Base-by-base conservation (phyloP, 35 echinoderm and acorn worm species). In the Heliocidaris erythrogramma region DNA sequence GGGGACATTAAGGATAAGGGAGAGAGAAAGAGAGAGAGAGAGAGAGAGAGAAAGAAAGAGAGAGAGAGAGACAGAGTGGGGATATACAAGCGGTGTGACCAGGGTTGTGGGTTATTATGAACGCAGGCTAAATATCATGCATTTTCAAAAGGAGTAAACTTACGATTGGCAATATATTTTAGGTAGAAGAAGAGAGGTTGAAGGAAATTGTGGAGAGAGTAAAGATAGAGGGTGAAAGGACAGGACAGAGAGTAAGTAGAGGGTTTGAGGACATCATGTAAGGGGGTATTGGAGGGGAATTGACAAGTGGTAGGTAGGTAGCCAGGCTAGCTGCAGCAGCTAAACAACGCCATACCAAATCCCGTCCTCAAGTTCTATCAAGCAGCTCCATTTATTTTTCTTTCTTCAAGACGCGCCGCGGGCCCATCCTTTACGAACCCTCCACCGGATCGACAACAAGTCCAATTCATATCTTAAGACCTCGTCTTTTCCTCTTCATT, bases 361-460 rank as follows among this genome's bases (percentile, higher is more conserved):
- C 30, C 87, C 87, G 32, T 89, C 87, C 87, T 89, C 47, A 89
- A 89, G 87, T 89, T 48, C 47, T 89, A 13, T 47, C 31, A 89
- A 48, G 87, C 87, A 89, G 31, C 29, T 89, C 87, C 87, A 42
- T 89, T 89, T 89, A 89, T 89, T 89, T 89, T 89, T 89, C 87
- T 89, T 89, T 89, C 87, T 89, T 9, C 87, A 89, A 89, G 87
- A 47, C 87, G 31, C 11, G 87, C 87, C 87, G 87, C 87, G 47
- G 87, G 87, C 31, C 18, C 87, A 32, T 89, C 30, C 87, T 89
- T 78, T 89, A 89, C 87, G 31, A 32, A 30, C 24, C 31, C 87
- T 89, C 87, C 29, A 17, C 31, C 18, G 65, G 65, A 24, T 78
- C 31, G 87, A 89, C 87, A 89, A 42, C 87, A 89, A 89, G 87